These are phyloP conservation scores for Scelioninae gen. 2 DNA, from an alignment of 2,888 invertebrate species.

Conservation along the genomic window DNA sequence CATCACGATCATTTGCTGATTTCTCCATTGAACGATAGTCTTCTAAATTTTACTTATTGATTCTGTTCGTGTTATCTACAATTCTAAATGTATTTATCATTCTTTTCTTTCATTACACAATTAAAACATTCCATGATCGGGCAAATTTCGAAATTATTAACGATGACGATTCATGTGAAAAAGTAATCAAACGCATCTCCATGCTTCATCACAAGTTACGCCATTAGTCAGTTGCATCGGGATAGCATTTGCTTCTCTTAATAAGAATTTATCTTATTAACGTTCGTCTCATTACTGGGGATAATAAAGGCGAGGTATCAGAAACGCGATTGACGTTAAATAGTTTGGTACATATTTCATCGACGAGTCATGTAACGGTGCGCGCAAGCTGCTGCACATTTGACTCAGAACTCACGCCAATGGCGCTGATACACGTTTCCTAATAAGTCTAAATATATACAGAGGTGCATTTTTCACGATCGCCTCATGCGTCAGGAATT, in stretches of 20 bases:
- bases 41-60: too few relatives aligned
- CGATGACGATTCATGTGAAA: too few relatives aligned
- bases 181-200: neutral
- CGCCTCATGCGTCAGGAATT: neutral
- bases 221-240: conserved; percentile 1
- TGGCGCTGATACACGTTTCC: conserved; percentile 17
- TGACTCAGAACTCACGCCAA: conserved; percentile 17
- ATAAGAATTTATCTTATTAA: conserved; percentile 19
- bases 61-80: too few relatives aligned
- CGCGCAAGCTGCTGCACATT: conserved; percentile 17
- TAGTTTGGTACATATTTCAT: conserved; percentile 24
- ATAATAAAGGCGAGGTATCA: conserved; percentile 19
- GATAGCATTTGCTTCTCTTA: neutral
- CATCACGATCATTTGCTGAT: too few relatives aligned
- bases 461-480: conserved; percentile 10
- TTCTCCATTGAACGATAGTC: too few relatives aligned
- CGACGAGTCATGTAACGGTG: conserved; percentile 26
- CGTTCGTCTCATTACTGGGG: conserved; percentile 6
- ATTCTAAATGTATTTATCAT: too few relatives aligned
- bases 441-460: conserved; percentile 7
- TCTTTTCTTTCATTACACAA: too few relatives aligned
- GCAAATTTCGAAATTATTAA: too few relatives aligned
- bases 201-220: neutral
- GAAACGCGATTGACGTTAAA: conserved; percentile 16
- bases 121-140: too few relatives aligned